These are phyloP conservation scores for Drosophila neotestacea DNA, from an alignment of 2,888 invertebrate species.

Conservation along the genomic window DNA sequence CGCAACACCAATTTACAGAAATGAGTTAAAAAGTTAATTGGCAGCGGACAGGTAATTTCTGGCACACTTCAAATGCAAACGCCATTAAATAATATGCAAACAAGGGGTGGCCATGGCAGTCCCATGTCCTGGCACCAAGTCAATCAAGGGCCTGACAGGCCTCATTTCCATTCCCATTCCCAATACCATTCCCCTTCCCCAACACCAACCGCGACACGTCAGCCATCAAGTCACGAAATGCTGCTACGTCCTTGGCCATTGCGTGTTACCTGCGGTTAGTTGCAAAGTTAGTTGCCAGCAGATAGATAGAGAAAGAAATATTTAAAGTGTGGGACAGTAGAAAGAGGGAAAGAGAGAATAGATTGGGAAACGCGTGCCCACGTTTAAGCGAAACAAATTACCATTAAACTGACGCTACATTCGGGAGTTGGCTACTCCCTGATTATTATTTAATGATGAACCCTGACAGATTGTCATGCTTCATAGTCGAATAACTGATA, in stretches of 20 bases:
- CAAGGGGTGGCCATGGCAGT: slow-evolving; percentile 66
- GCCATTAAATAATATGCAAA: slow-evolving; percentile 81
- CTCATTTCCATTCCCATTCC: not conserved
- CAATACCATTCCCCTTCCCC: not conserved
- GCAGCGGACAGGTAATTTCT: slow-evolving; percentile 79
- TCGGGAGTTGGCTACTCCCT: slow-evolving; percentile 30
- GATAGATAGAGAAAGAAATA: slow-evolving; percentile 4
- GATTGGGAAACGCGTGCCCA: slow-evolving; percentile 71
- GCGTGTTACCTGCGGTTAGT: slow-evolving; percentile 70
- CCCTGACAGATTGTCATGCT: slow-evolving; percentile 55
- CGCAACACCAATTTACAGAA: slow-evolving; percentile 48
- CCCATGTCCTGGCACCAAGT: slow-evolving; percentile 41
- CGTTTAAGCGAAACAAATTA: slow-evolving; percentile 85
- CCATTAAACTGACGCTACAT: slow-evolving; percentile 62
- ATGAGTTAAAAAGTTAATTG: slow-evolving; percentile 81
- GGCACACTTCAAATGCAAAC: slow-evolving; percentile 77
- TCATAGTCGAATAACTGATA: slow-evolving; percentile 39
- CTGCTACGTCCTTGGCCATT: slow-evolving; percentile 57
- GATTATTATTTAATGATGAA: slow-evolving; percentile 81
- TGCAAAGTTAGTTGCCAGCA: slow-evolving; percentile 54
- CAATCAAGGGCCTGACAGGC: slow-evolving; percentile 73
- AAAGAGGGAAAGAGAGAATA: not conserved
- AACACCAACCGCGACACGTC: slow-evolving; percentile 68
- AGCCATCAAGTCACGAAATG: slow-evolving; percentile 80
- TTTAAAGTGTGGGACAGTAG: not conserved